Conservation (phyloP, 1,140 invertebrate genomes). For the Globodera rostochiensis region DNA sequence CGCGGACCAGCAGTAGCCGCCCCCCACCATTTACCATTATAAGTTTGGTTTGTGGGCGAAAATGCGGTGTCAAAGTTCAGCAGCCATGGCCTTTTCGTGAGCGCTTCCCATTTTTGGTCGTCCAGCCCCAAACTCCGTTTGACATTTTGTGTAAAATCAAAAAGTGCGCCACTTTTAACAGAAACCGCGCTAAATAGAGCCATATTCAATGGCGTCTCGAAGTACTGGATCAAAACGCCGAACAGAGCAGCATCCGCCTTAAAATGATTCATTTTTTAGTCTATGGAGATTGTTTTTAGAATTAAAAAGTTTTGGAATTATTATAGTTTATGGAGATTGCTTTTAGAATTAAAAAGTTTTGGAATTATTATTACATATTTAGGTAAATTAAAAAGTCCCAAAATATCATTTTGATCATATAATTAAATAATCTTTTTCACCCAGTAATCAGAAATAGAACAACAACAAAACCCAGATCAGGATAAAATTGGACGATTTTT, state of each 20-base stretch:
- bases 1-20: too few species aligned
- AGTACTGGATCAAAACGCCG: background rate
- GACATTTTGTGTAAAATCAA: background rate
- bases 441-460: too few species aligned
- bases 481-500: too few species aligned
- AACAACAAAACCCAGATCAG: too few species aligned
- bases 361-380: too few species aligned
- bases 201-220: slow-evolving; percentile 5
- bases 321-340: too few species aligned
- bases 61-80: background rate
- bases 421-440: too few species aligned
- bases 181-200: background rate
- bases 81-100: background rate
- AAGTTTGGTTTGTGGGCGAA: background rate
- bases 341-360: too few species aligned
- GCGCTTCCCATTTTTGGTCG: background rate
- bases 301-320: too few species aligned
- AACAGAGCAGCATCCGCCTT: background rate
- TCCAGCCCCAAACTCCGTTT: background rate
- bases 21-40: background rate
- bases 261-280: background rate
- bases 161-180: background rate
- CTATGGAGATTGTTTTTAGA: too few species aligned
- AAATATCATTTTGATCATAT: too few species aligned
- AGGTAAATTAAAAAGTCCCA: too few species aligned